Percentiles rank a stretch among this genome's conserved stretches.
Conservation (phyloP, 2,797 vertebrate genomes). For the Parambassis ranga region DNA sequence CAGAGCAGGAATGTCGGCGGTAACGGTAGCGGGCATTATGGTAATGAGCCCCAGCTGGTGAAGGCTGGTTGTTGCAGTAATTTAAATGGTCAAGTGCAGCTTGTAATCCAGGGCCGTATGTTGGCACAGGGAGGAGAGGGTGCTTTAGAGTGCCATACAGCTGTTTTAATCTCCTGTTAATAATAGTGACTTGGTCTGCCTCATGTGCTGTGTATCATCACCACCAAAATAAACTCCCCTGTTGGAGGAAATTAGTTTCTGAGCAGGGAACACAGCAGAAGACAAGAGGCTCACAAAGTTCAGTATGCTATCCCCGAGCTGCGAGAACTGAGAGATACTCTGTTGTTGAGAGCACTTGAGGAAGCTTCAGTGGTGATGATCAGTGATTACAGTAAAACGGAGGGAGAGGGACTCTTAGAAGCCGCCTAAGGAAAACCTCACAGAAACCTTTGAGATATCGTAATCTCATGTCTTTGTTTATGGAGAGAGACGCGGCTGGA, state of each 20-base stretch:
- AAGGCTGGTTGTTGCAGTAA: constrained; percentile 92
- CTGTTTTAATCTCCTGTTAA: constrained; percentile 98
- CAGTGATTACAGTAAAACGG: constrained; percentile 69
- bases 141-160: constrained; percentile 94
- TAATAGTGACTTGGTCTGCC: constrained; percentile 87
- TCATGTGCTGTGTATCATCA: constrained; percentile 79
- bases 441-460: constrained; percentile 33
- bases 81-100: constrained; percentile 98
- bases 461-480: constrained; percentile 54
- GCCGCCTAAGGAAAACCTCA: constrained; percentile 44
- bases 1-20: constrained; percentile 37
- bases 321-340: constrained; percentile 59
- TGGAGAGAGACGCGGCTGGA: constrained; percentile 23
- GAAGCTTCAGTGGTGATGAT: constrained; percentile 66
- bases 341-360: constrained; percentile 63
- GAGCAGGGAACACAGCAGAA: constrained; percentile 61
- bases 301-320: constrained; percentile 54
- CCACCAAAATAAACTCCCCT: constrained; percentile 77
- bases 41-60: constrained; percentile 95
- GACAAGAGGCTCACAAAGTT: constrained; percentile 73
- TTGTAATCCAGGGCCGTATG: constrained; percentile 94
- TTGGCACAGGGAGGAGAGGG: constrained; percentile 86
- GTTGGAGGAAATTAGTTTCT: constrained; percentile 76
- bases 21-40: constrained; percentile 62
- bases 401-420: constrained; percentile 47